Base-by-base conservation (phyloP, 2,797 vertebrate genomes). In the Sebastes dallii region DNA sequence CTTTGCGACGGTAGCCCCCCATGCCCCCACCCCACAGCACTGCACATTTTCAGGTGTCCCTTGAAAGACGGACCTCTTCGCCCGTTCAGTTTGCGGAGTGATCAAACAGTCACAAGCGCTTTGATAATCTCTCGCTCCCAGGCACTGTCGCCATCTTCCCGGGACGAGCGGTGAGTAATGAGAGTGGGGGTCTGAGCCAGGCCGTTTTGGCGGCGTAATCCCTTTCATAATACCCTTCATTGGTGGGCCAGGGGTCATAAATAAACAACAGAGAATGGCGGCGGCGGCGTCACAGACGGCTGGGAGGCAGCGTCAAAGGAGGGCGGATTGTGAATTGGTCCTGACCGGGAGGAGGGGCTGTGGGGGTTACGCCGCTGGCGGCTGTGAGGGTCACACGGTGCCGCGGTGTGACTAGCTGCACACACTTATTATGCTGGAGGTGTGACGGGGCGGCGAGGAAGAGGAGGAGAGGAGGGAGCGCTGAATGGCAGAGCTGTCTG, bases 401-500 rank as follows among this genome's bases (percentile, higher is more conserved):
- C 42, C 42, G 22, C 11, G 46, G 69, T 70, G 69, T 70, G 67
- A 68, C 64, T 42, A 14, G 76, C 83, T 62, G 77, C 81, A 87
- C 29, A 85, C 78, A 86, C 83, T 90, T 89, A 86, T 88, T 80
- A 91, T 89, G 78, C 87, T 71, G 84, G 73, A 86, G 86, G 89
- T 89, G 79, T 81, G 89, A 84, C 39, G 73, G 79, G 77, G 77
- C 10, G 56, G 60, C 18, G 72, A 79, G 77, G 50, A 16, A 39
- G 73, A 30, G 36, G 46, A 66, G 39, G 39, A 32, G 59, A 30
- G 39, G 56, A 52, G 74, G 68, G 42, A 68, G 75, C 3, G 72
- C 66, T 80, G 85, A 85, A 83, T 77, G 80, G 84, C 77, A 78
- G 80, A 77, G 81, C 83, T 88, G 88, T 85, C 81, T 70, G 4